Base-by-base conservation (phyloP, 2,797 vertebrate genomes). In the Enteromius viviparus region DNA sequence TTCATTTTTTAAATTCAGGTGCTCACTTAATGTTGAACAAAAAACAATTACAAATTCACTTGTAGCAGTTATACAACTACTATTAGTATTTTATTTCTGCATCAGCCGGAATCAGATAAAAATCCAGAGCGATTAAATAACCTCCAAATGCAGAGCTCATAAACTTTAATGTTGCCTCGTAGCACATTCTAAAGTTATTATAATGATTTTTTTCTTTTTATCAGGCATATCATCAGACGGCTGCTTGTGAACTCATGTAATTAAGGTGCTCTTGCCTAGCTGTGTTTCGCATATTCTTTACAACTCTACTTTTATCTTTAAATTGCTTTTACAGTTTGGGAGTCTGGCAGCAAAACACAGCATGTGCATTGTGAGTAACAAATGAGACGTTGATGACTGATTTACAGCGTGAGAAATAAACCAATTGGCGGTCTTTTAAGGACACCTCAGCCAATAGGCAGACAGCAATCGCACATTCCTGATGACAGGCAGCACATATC, bases 361-460 rank as follows among this genome's bases (percentile, higher is more conserved):
- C 21, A 49, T 3, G 14, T 6, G 53, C 37, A 47, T 29, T 29
- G 42, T 60, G 78, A 84, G 37, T 53, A 60, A 77, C 53, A 23
- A 84, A 19, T 45, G 68, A 78, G 49, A 77, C 2, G 58, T 32
- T 29, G 82, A 62, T 82, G 82, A 86, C 71, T 84, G 79, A 80
- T 84, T 88, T 86, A 81, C 40, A 29, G 78, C 2, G 64, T 21
- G 51, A 70, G 42, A 70, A 81, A 75, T 65, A 68, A 74, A 78
- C 77, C 80, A 83, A 75, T 86, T 47, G 23, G 26, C 29, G 49
- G 62, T 76, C 74, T 76, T 78, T 45, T 34, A 66, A 64, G 53
- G 51, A 72, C 76, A 66, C 26, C n/a, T 40, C 26, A 49, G 76
- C 83, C 76, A 87, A 80, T 80, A 65, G 49, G 40, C 76, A 85